phyloP scores from a whole-genome alignment of 2,797 vertebrate species.

The Pogonophryne albipinna region DNA sequence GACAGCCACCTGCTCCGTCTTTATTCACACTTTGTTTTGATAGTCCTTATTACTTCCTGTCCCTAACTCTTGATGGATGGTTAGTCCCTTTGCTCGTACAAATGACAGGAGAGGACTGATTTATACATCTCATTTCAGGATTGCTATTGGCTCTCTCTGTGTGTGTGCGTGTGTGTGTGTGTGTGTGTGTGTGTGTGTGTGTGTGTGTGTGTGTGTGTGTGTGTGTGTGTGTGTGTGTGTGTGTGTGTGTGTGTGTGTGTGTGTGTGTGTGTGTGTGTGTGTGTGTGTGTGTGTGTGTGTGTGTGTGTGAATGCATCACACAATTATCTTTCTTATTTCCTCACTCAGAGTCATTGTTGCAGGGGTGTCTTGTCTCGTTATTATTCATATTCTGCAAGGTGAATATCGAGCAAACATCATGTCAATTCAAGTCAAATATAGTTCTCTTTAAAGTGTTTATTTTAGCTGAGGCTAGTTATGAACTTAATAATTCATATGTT shows the following conservation, averaged over 20 bases:
- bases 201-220: neutral
- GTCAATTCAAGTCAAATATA: neutral
- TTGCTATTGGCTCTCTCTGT: slow-evolving; percentile 46
- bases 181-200: slow-evolving; percentile 18
- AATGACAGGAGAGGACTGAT: slow-evolving; percentile 54
- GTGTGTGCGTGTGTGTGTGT: slow-evolving; percentile 14
- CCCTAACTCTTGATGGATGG: slow-evolving; percentile 49
- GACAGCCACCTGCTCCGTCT: slow-evolving; percentile 50
- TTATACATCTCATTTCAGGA: slow-evolving; percentile 62
- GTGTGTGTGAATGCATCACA: no score
- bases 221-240: neutral
- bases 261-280: no score
- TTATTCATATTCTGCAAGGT: slow-evolving; percentile 26
- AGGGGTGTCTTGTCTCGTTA: slow-evolving; percentile 18
- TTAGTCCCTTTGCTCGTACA: slow-evolving; percentile 32
- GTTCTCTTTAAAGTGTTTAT: no score
- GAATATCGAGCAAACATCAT: slow-evolving; percentile 20
- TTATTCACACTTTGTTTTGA: slow-evolving; percentile 46
- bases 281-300: no score
- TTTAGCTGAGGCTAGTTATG: no score
- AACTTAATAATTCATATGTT: no score
- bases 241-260: no score
- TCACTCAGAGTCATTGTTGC: slow-evolving; percentile 45
- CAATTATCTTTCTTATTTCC: slow-evolving; percentile 32
- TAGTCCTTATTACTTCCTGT: slow-evolving; percentile 41